These are phyloP conservation scores for Sebastes nivosus DNA, from an alignment of 2,797 vertebrate genomes.

Conservation along the genomic window DNA sequence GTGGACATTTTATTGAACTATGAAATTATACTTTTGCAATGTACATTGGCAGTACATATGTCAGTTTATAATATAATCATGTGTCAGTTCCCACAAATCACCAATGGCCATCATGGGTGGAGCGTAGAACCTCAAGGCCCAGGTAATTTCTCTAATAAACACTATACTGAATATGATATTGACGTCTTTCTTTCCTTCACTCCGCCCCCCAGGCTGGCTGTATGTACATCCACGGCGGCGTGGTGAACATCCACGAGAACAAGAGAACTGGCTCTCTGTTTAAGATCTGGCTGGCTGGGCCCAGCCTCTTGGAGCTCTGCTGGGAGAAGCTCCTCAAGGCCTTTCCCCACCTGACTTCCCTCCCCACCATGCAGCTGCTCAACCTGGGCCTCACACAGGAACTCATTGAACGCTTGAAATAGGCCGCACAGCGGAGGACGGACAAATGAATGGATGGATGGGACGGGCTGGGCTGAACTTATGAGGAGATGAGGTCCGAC, in stretches of 20 bases:
- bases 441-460: slow-evolving; percentile 21
- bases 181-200: neutral
- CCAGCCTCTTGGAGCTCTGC: slow-evolving; percentile 95
- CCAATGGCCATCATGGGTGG: neutral
- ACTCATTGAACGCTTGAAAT: slow-evolving; percentile 96
- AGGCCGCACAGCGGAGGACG: slow-evolving; percentile 44
- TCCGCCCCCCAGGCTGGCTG: slow-evolving; percentile 88
- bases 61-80: too few relatives aligned
- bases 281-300: slow-evolving; percentile 97
- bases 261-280: slow-evolving; percentile 97
- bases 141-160: neutral
- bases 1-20: too few relatives aligned
- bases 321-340: slow-evolving; percentile 94
- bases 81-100: neutral
- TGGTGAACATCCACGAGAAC: slow-evolving; percentile 97
- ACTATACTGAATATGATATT: neutral
- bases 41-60: too few relatives aligned
- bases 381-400: slow-evolving; percentile 97
- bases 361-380: slow-evolving; percentile 90
- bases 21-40: too few relatives aligned
- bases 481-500: slow-evolving; percentile 34
- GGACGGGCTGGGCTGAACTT: slow-evolving; percentile 18
- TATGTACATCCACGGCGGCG: slow-evolving; percentile 98
- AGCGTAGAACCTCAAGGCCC: neutral
- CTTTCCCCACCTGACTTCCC: slow-evolving; percentile 89